Percentiles rank a stretch among this genome's conserved stretches.
Evolutionary conservation across 1,140 invertebrate species (phyloP).

Genomic region (Drosophila malerkotliana): DNA sequence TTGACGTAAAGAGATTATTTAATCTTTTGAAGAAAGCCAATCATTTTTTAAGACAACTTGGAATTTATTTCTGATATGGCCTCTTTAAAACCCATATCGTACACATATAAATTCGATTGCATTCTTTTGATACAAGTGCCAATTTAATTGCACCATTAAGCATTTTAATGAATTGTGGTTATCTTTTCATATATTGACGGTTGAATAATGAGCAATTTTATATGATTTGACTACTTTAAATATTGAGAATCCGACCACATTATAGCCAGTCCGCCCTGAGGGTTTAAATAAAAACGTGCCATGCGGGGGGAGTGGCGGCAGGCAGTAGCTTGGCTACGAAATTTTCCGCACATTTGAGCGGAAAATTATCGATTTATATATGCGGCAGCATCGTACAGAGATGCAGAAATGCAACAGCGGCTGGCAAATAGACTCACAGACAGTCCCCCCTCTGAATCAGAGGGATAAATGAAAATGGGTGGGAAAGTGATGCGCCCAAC

Average conservation of each 20-base stretch:
- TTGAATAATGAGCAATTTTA: neutral
- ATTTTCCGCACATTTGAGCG: conserved; percentile 81
- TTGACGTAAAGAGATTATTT: conserved; percentile 12
- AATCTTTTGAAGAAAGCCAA: conserved; percentile 4
- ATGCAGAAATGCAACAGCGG: conserved; percentile 62
- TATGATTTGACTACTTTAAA: conserved; percentile 32
- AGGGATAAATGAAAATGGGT: conserved; percentile 7
- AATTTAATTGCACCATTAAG: conserved; percentile 1
- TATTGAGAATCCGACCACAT: conserved; percentile 12
- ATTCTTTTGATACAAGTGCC: conserved; percentile 1
- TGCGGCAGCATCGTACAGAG: conserved; percentile 29
- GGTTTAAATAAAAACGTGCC: conserved; percentile 7
- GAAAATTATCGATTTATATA: conserved; percentile 81
- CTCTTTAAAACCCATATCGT: too few relatives aligned
- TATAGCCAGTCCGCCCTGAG: neutral
- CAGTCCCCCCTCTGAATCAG: neutral
- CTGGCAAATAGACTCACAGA: conserved; percentile 66
- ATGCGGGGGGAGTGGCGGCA: neutral
- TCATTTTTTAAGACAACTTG: neutral
- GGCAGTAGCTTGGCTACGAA: conserved; percentile 62
- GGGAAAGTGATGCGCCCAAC: conserved; percentile 50
- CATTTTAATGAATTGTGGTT: neutral
- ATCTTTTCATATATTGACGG: neutral
- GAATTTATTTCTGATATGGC: neutral
- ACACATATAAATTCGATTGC: neutral